Base-by-base conservation (phyloP, 64 coral and sea anemone species). In the Pachyseris speciosa region DNA sequence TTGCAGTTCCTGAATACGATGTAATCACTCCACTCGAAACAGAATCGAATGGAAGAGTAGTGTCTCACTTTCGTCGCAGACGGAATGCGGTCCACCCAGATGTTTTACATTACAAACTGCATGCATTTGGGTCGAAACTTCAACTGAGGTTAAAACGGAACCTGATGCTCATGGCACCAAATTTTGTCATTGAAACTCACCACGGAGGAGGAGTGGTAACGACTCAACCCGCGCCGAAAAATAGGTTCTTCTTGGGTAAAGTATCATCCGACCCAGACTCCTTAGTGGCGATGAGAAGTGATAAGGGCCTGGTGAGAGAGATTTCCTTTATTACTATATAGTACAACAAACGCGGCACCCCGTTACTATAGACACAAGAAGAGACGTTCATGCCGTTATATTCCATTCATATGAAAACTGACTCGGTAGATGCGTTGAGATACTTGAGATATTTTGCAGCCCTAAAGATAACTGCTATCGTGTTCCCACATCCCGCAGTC, bases 1-100 rank as follows among this genome's bases (percentile, higher is more conserved):
- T 57, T 34, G 3, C 8, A 91, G 89, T 91, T 84, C 89, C 89
- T 19, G 77, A 83, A 36, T 91, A 91, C 49, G 89, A 91, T 20
- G 39, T 91, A 1, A 34, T 27, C 33, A 51, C 37, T 61, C 89
- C 89, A 61, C 57, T 43, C 28, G 51, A 43, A 55, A 36, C 89
- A n/a, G 79, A 84, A 10, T 41, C 34, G 3, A 30, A 26, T 45
- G 79, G 78, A 34, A 73, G 55, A 32, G 42, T 42, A 37, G 22
- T 47, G 33, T 84, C 64, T 15, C 61, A 27, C 19, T 50, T 80
- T n/a, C 57, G 76, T 9, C 28, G 75, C 19, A 58, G 43, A 32
- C 12, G 63, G 26, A 12, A 17, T 17, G 22, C 12, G 22, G 79
- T 7, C 28, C 32, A 84, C 26, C 33, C 64, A 13, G 27, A 84